Conservation (phyloP, 53 echinoderm and acorn worm species). For the Luidia sarsii region DNA sequence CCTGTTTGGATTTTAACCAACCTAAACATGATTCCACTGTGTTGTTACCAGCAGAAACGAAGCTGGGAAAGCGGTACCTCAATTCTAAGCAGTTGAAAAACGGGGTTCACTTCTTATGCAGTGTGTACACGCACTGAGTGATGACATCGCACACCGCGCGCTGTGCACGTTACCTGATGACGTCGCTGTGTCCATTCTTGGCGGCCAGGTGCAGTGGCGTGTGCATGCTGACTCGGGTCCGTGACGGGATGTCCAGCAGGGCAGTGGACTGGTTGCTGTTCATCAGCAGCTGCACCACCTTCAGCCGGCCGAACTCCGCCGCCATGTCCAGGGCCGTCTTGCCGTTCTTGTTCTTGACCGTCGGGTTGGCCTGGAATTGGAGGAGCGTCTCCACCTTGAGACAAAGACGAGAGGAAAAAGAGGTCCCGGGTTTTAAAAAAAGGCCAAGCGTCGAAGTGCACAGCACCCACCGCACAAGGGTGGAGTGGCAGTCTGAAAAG, state of each 20-base stretch:
- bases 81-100: too few relatives aligned
- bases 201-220: slow-evolving; percentile 95
- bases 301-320: slow-evolving; percentile 83
- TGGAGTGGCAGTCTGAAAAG: not conserved
- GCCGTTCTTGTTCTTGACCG: slow-evolving; percentile 79
- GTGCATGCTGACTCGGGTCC: slow-evolving; percentile 74
- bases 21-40: too few relatives aligned
- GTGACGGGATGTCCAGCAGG: slow-evolving; percentile 62
- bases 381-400: slow-evolving; percentile 79
- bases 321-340: slow-evolving; percentile 93
- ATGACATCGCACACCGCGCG: too few relatives aligned
- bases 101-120: too few relatives aligned
- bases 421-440: too few relatives aligned
- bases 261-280: slow-evolving; percentile 66
- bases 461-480: too few relatives aligned
- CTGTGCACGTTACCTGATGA: slow-evolving; percentile 90
- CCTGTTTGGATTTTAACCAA: too few relatives aligned
- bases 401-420: too few relatives aligned
- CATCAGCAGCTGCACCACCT: slow-evolving; percentile 81
- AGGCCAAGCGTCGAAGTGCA: too few relatives aligned
- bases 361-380: slow-evolving; percentile 80
- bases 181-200: slow-evolving; percentile 97
- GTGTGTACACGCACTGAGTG: too few relatives aligned
- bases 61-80: too few relatives aligned
- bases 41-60: too few relatives aligned